phyloP scores from a whole-genome alignment of 2,888 invertebrate species.

The Anaspis maculata region DNA sequence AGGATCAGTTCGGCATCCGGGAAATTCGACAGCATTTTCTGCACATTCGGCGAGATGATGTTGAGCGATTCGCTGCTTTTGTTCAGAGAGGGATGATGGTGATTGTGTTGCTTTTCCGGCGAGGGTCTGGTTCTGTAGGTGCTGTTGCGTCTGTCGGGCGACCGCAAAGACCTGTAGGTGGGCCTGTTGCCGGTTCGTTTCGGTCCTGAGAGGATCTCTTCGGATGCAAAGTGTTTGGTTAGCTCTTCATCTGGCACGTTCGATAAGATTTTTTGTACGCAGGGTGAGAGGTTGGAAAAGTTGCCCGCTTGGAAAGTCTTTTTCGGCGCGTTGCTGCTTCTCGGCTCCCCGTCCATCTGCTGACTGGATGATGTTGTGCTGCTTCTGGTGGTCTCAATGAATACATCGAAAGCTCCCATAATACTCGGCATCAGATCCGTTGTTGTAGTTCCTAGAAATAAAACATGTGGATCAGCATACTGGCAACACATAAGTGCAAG shows the following conservation, averaged over 20 bases:
- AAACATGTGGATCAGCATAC: slow-evolving; percentile 25
- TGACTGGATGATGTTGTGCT: too few species aligned
- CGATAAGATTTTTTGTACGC: slow-evolving; percentile 54
- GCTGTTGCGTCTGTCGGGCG: slow-evolving; percentile 1
- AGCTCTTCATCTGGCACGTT: slow-evolving; percentile 44
- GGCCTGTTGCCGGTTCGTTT: slow-evolving; percentile 12
- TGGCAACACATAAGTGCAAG: neutral
- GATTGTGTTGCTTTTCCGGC: slow-evolving; percentile 21
- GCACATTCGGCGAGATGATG: slow-evolving; percentile 45
- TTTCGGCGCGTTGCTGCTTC: slow-evolving; percentile 25
- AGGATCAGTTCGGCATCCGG: slow-evolving; percentile 41
- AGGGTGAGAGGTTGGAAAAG: slow-evolving; percentile 52
- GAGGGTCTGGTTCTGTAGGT: too few species aligned
- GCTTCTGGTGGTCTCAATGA: slow-evolving; percentile 46
- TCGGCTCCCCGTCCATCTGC: slow-evolving; percentile 18
- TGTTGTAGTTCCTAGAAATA: slow-evolving; percentile 70
- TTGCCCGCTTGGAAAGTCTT: slow-evolving; percentile 37
- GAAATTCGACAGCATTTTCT: slow-evolving; percentile 48
- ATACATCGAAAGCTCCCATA: slow-evolving; percentile 79
- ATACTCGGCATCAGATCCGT: slow-evolving; percentile 80
- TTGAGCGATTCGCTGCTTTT: slow-evolving; percentile 36
- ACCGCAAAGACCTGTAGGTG: slow-evolving; percentile 16
- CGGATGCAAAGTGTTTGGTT: slow-evolving; percentile 36
- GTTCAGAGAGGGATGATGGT: too few species aligned
- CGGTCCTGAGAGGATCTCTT: slow-evolving; percentile 25